phyloP scores from a whole-genome alignment of 2,113 vertebrate species.

The Coptodon bakossiorum region DNA sequence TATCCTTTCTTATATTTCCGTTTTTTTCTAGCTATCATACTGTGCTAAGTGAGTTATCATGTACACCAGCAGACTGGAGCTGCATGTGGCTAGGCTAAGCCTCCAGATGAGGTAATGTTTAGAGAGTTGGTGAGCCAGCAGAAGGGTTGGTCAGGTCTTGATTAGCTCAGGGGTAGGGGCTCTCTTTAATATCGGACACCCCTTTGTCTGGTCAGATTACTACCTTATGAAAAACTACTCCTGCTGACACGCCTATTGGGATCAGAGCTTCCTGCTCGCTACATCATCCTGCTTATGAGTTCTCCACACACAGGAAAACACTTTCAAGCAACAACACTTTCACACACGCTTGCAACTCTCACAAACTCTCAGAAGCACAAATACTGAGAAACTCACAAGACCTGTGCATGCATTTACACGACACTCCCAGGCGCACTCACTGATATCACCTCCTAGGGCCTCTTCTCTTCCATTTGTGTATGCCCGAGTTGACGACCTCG shows the following conservation, averaged over 20 bases:
- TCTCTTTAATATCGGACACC: constrained; percentile 57
- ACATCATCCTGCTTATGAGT: constrained; percentile 40
- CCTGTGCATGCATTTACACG: background rate
- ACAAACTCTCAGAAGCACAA: background rate
- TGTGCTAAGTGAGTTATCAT: constrained; percentile 62
- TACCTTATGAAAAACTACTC: constrained; percentile 68
- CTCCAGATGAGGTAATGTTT: constrained; percentile 62
- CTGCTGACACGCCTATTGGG: constrained; percentile 61
- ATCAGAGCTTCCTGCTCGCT: constrained; percentile 56
- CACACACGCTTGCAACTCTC: background rate
- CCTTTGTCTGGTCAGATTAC: constrained; percentile 68
- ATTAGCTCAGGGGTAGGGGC: constrained; percentile 62
- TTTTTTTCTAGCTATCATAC: constrained; percentile 17
- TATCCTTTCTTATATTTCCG: constrained; percentile 33
- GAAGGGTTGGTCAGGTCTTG: constrained; percentile 54
- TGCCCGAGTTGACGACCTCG: constrained; percentile 21
- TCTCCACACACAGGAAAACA: constrained; percentile 10
- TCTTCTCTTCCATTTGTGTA: background rate
- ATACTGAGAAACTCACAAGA: background rate
- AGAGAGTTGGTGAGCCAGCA: constrained; percentile 27
- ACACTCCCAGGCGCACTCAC: background rate
- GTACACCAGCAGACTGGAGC: constrained; percentile 28
- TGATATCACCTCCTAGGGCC: background rate
- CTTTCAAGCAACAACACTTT: background rate
- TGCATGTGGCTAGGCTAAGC: constrained; percentile 48